Evolutionary conservation across 64 coral and sea anemone species (phyloP).

Genomic region (Astreopora myriophthalma): DNA sequence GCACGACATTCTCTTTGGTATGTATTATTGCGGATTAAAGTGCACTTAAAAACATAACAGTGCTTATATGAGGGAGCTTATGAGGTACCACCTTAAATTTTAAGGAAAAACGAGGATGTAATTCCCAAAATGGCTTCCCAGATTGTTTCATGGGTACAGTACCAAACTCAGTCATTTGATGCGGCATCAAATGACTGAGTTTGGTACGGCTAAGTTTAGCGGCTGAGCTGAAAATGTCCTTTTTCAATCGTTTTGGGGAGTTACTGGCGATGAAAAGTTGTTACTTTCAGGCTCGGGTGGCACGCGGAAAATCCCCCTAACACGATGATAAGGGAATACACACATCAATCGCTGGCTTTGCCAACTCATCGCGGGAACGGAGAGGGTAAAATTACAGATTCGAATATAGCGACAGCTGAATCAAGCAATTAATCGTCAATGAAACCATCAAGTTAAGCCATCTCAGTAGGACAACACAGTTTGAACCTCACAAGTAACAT

Average conservation of each 20-base stretch:
- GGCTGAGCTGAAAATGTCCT: neutral
- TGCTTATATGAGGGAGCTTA: neutral
- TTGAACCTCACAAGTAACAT: conserved; percentile 23
- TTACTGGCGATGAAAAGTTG: neutral
- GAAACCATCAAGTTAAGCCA: conserved; percentile 22
- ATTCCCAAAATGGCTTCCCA: too few species aligned
- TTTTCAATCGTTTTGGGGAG: conserved; percentile 1
- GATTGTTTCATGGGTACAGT: too few species aligned
- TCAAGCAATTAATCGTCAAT: conserved; percentile 16
- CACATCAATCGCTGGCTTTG: conserved; percentile 2
- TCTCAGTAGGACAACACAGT: conserved; percentile 32
- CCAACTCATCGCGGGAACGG: neutral
- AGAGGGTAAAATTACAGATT: conserved; percentile 2
- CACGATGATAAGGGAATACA: conserved; percentile 29
- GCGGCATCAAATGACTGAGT: too few species aligned
- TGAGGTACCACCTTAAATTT: neutral
- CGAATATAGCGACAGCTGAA: conserved; percentile 33
- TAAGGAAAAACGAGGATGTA: neutral
- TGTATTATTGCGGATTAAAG: neutral
- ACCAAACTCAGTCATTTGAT: neutral
- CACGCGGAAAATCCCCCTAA: neutral
- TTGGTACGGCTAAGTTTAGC: too few species aligned
- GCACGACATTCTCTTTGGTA: neutral
- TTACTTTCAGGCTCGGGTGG: neutral
- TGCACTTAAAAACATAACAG: neutral